phyloP scores from a whole-genome alignment of 2,888 invertebrate species.

The Allolobophora icterica region DNA sequence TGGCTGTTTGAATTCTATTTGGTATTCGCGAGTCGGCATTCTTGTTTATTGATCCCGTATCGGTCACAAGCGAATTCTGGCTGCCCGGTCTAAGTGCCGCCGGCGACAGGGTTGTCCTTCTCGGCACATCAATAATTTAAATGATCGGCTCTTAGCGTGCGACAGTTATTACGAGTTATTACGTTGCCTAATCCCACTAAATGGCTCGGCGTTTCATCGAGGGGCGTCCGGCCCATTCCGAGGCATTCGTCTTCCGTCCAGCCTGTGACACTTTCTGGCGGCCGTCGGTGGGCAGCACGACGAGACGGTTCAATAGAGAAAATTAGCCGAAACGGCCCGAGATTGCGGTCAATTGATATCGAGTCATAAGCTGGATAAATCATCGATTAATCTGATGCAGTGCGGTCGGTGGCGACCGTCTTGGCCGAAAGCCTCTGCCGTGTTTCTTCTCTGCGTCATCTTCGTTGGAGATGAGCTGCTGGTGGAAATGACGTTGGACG shows the following conservation, averaged over 20 bases:
- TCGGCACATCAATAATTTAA: constrained; percentile 17
- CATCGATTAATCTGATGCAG: constrained; percentile 1
- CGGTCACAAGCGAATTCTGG: neutral
- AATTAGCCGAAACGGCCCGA: neutral
- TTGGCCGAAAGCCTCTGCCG: neutral
- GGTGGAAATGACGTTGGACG: constrained; percentile 9
- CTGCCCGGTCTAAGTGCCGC: neutral
- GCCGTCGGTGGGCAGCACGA: too few species aligned
- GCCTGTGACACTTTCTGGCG: neutral
- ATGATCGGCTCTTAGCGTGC: constrained; percentile 17
- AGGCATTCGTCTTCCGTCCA: neutral
- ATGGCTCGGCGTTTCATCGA: neutral
- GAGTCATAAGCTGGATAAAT: neutral
- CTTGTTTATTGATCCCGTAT: neutral
- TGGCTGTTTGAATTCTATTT: constrained; percentile 8
- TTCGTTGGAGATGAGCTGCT: neutral
- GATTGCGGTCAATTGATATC: constrained; percentile 17
- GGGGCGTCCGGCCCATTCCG: neutral
- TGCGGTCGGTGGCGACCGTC: neutral
- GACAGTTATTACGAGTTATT: constrained; percentile 17
- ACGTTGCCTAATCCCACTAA: constrained; percentile 2
- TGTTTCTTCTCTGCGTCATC: neutral
- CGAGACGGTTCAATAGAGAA: constrained; percentile 17
- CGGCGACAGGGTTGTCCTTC: neutral
- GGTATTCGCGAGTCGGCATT: constrained; percentile 10